These are phyloP conservation scores for Pelvicachromis taeniatus DNA, from an alignment of 2,113 vertebrate genomes.

Conservation along the genomic window DNA sequence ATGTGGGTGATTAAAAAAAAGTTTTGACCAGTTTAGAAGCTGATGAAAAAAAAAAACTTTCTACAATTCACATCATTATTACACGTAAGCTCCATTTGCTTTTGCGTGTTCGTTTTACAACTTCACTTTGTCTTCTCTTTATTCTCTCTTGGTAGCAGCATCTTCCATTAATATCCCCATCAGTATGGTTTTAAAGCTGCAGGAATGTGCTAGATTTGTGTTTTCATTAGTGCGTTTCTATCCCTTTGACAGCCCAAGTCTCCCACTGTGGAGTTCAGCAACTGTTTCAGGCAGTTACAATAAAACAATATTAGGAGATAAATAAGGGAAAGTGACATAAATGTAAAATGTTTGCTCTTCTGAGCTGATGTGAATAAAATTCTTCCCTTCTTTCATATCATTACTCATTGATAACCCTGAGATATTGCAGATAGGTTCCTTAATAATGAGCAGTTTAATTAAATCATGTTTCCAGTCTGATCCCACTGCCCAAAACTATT, in stretches of 20 bases:
- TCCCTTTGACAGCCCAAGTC: neutral
- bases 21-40: neutral
- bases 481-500: conserved; percentile 22
- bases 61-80: neutral
- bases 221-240: conserved; percentile 26
- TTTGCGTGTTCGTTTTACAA: neutral
- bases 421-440: conserved; percentile 6
- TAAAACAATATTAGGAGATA: neutral
- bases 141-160: neutral
- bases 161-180: neutral
- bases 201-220: conserved; percentile 24
- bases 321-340: neutral
- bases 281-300: conserved; percentile 7
- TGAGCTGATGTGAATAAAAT: neutral
- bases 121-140: neutral
- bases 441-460: conserved; percentile 39
- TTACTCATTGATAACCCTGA: neutral
- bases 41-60: neutral
- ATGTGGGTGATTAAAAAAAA: neutral
- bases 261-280: neutral
- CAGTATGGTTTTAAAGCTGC: neutral
- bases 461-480: conserved; percentile 38
- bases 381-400: neutral
- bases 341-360: neutral
- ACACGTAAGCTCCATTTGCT: neutral